Evolutionary conservation across 1,140 invertebrate species (phyloP).

Genomic region (Halictus rubicundus): DNA sequence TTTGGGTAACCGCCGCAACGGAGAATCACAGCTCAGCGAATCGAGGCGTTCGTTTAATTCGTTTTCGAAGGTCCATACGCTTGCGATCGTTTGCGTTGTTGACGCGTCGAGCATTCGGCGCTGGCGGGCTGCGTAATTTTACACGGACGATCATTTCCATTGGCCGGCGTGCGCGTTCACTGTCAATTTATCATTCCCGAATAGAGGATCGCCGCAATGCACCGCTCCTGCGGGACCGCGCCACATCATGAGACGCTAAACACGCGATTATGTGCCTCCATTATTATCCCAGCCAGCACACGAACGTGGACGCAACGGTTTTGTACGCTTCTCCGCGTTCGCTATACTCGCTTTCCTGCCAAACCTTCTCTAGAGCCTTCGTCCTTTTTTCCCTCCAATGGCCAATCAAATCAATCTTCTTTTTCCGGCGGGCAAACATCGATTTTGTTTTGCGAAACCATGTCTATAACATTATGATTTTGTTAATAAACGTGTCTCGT

Average conservation of each 20-base stretch:
- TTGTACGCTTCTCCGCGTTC: neutral
- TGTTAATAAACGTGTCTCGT: too few species aligned
- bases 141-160: constrained; percentile 49
- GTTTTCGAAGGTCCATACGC: neutral
- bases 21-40: neutral
- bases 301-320: neutral
- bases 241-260: constrained; percentile 57
- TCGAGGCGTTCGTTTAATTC: neutral
- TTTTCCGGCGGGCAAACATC: too few species aligned
- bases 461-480: too few species aligned
- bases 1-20: neutral
- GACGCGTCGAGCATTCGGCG: constrained; percentile 1
- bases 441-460: too few species aligned
- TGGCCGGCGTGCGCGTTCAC: constrained; percentile 45
- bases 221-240: constrained; percentile 46
- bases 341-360: too few species aligned
- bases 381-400: neutral
- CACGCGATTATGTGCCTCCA: constrained; percentile 57
- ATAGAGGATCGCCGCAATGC: constrained; percentile 51
- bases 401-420: neutral
- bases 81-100: neutral
- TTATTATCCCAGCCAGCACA: constrained; percentile 53
- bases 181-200: constrained; percentile 62
- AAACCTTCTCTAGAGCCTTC: too few species aligned
- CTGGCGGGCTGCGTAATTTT: constrained; percentile 52